A percentile compares a stretch with the other conserved stretches of the same genome.
phyloP scores from a whole-genome alignment of 2,113 vertebrate species.

The Notiomystis cincta region DNA sequence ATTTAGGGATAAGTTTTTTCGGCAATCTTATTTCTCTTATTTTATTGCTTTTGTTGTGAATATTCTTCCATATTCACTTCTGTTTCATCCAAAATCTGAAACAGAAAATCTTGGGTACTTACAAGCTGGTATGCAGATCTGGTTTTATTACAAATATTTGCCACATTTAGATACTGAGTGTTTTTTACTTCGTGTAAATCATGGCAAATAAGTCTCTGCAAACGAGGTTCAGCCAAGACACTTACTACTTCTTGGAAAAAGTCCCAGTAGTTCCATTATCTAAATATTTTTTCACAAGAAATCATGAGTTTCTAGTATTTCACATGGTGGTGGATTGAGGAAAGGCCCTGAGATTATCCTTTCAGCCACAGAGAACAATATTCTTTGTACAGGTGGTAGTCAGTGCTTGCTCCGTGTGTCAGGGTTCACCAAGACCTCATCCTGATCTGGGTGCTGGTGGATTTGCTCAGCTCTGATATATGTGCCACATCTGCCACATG shows the following conservation, averaged over 20 bases:
- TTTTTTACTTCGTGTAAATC: neutral
- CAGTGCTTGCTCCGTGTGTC: rapidly evolving
- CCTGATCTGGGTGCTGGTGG: neutral
- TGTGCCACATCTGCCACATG: neutral
- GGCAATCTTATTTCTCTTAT: neutral
- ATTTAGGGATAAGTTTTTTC: neutral
- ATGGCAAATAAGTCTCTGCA: neutral
- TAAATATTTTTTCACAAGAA: neutral
- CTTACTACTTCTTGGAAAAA: neutral
- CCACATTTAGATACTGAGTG: neutral
- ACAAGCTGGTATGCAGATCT: neutral
- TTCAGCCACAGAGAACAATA: neutral
- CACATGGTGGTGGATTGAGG: neutral
- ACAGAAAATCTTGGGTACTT: neutral
- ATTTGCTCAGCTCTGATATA: neutral
- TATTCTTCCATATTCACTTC: neutral
- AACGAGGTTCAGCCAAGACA: neutral
- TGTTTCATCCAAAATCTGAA: neutral
- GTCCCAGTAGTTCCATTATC: neutral
- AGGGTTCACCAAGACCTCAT: rapidly evolving
- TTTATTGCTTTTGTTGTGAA: neutral
- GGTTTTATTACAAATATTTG: neutral
- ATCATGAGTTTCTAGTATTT: neutral
- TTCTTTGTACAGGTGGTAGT: rapidly evolving
- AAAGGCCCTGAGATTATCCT: neutral